Evolutionary conservation across 2,888 invertebrate species (phyloP).

Genomic region (Masnerella sp.): DNA sequence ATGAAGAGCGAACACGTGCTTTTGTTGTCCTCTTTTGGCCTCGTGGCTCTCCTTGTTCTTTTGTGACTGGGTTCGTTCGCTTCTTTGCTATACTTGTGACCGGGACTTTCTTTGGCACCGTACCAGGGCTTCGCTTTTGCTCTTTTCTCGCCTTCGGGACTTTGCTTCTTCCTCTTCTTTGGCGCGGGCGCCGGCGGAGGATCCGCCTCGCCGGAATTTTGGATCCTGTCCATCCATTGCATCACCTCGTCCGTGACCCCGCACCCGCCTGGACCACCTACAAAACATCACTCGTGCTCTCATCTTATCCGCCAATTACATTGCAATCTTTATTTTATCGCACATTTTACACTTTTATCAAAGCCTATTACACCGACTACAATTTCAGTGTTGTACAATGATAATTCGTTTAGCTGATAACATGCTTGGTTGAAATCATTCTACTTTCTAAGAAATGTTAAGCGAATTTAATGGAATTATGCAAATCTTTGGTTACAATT

Average conservation of each 20-base stretch:
- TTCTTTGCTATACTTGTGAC: slow-evolving; percentile 88
- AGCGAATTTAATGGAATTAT: no score
- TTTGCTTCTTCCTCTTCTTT: slow-evolving; percentile 25
- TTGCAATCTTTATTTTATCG: no score
- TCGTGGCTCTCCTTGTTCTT: slow-evolving; percentile 79
- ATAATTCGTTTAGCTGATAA: no score
- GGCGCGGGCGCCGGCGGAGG: slow-evolving; percentile 58
- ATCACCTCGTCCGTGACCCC: slow-evolving; percentile 92
- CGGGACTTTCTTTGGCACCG: slow-evolving; percentile 78
- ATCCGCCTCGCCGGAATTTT: slow-evolving; percentile 82
- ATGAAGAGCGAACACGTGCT: slow-evolving; percentile 97
- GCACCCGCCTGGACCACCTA: slow-evolving; percentile 87
- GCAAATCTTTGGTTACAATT: no score
- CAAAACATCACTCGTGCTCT: no score
- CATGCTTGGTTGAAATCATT: no score
- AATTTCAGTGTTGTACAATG: no score
- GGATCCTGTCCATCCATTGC: slow-evolving; percentile 95
- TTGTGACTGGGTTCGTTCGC: slow-evolving; percentile 82
- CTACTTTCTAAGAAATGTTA: no score
- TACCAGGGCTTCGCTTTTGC: slow-evolving; percentile 68
- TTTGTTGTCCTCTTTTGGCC: slow-evolving; percentile 84
- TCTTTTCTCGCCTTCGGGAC: slow-evolving; percentile 78
- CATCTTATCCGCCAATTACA: no score
- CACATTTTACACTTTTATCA: no score
- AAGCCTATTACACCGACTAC: no score